Conservation (phyloP, 2,113 vertebrate genomes). For the Eonycteris spelaea region DNA sequence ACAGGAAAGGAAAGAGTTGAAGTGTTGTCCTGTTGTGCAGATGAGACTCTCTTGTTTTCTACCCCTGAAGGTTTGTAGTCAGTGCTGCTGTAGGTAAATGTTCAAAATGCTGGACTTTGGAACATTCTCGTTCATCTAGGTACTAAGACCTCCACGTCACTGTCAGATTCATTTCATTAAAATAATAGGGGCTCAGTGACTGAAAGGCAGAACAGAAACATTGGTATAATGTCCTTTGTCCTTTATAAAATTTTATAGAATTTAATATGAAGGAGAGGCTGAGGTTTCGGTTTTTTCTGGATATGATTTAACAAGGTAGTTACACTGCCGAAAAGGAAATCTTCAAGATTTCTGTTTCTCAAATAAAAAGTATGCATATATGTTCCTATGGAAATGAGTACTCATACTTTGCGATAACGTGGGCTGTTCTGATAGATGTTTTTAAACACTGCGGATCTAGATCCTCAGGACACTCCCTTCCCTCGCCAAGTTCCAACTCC, state of each 20-base stretch:
- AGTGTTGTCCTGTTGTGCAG: background rate
- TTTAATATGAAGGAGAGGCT: background rate
- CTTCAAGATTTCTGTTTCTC: slow-evolving; percentile 7
- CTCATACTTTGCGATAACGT: slow-evolving; percentile 12
- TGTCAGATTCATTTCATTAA: background rate
- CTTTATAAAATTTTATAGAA: background rate
- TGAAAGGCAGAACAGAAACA: background rate
- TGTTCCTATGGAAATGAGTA: background rate
- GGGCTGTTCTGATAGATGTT: background rate
- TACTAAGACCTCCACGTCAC: background rate
- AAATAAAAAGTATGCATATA: background rate
- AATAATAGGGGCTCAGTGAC: background rate
- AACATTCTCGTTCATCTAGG: background rate
- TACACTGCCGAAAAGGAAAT: background rate
- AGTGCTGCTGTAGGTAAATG: background rate
- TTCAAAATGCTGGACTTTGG: background rate
- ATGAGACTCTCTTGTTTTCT: background rate
- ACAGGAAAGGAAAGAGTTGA: background rate
- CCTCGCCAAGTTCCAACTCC: background rate
- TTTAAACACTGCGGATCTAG: background rate
- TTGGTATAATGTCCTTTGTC: background rate
- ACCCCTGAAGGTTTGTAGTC: background rate
- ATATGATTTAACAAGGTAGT: background rate
- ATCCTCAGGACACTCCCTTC: background rate
- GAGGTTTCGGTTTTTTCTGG: background rate